Evolutionary conservation across 2,888 invertebrate species (phyloP).

Genomic region (Pecten maximus): DNA sequence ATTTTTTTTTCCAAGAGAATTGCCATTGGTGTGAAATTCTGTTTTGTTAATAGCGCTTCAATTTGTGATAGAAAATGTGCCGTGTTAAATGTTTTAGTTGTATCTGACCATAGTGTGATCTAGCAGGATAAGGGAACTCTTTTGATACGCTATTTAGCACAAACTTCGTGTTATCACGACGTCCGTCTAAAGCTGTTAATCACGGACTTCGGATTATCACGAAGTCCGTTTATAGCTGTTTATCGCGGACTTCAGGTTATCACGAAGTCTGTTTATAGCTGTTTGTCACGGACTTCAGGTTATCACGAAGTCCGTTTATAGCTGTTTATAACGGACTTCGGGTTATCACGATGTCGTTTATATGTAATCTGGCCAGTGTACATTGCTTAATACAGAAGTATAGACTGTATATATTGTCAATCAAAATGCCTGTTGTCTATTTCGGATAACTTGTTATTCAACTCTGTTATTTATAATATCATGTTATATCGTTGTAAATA

Average conservation of each 20-base stretch:
- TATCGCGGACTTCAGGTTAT: neutral
- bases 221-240: no score
- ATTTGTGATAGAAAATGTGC: neutral
- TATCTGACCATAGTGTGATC: neutral
- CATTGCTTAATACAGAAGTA: neutral
- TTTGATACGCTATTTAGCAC: neutral
- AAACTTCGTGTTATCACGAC: neutral
- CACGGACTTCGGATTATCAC: neutral
- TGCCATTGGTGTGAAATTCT: neutral
- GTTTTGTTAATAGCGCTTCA: neutral
- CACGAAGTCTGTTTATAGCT: no score
- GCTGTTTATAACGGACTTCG: neutral
- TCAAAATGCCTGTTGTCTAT: neutral
- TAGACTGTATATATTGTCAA: constrained; percentile 18
- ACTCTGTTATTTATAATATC: constrained; percentile 20
- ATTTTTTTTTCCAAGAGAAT: neutral
- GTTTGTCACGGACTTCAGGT: no score
- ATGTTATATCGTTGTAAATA: constrained; percentile 20
- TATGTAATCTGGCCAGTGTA: constrained; percentile 29
- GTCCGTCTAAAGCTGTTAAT: no score
- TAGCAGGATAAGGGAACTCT: neutral
- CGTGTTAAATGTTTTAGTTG: neutral
- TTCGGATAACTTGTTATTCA: neutral
- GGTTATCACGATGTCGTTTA: neutral
- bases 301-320: no score